Evolutionary conservation across 30 jellyfish, hydroid and myxozoan genomes (phyloP).

Genomic region (Pelagia noctiluca): DNA sequence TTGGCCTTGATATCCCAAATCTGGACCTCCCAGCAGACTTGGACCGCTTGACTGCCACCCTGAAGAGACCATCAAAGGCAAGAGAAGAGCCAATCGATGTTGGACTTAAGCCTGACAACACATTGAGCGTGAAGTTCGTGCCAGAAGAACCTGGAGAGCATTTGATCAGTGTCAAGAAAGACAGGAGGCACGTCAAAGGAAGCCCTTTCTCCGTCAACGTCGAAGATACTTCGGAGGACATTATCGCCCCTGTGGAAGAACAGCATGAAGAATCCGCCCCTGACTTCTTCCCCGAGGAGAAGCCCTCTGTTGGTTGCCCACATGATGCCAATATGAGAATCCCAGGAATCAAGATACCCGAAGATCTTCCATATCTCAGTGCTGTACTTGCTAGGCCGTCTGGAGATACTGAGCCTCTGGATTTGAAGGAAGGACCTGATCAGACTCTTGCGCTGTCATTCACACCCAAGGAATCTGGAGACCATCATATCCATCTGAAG

Average conservation of each 20-base stretch:
- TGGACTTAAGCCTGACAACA: constrained; percentile 74
- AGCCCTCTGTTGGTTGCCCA: constrained; percentile 88
- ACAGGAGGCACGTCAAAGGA: constrained; percentile 90
- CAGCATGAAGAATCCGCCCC: constrained; percentile 20
- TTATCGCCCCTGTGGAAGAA: constrained; percentile 56
- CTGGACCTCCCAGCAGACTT: constrained; percentile 87
- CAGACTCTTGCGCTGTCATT: constrained; percentile 90
- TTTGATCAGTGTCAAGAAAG: constrained; percentile 81
- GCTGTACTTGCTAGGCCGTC: constrained; percentile 87
- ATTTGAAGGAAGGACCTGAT: constrained; percentile 80
- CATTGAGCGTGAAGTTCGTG: constrained; percentile 84
- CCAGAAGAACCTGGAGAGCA: constrained; percentile 97
- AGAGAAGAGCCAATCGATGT: constrained; percentile 91
- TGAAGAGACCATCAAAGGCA: constrained; percentile 88
- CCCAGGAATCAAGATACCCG: constrained; percentile 73
- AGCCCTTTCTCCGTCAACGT: constrained; percentile 95
- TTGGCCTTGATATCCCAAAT: constrained; percentile 91
- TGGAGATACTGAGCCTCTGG: constrained; percentile 90
- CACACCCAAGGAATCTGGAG: constrained; percentile 97
- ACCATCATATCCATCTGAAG: constrained; percentile 87
- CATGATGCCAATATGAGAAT: constrained; percentile 78
- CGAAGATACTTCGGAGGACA: constrained; percentile 70
- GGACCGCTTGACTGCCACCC: constrained; percentile 76
- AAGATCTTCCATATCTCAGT: constrained; percentile 77
- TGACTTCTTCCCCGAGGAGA: constrained; percentile 64